Percentiles rank a stretch among this genome's conserved stretches.
phyloP scores from a whole-genome alignment of 2,113 vertebrate species.

The Phainopepla nitens region DNA sequence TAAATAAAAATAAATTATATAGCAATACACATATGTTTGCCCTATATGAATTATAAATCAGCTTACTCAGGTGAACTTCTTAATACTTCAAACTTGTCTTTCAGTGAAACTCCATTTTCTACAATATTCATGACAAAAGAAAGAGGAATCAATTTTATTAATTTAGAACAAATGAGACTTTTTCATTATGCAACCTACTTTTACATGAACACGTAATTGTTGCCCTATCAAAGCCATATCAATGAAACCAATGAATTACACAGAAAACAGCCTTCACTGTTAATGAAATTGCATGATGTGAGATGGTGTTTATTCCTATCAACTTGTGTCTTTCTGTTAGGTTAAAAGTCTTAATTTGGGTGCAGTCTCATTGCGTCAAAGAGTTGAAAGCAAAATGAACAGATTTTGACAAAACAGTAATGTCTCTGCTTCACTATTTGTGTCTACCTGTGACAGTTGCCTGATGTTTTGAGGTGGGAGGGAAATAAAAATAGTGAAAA shows the following conservation, averaged over 20 bases:
- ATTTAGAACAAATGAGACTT: not conserved
- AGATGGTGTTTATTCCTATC: not conserved
- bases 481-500: not conserved
- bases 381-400: not conserved
- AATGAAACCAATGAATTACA: not conserved
- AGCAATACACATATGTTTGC: not conserved
- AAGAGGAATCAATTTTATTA: not conserved
- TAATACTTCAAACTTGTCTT: not conserved
- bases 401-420: not conserved
- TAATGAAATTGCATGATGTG: not conserved
- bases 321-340: not conserved
- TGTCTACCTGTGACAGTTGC: not conserved
- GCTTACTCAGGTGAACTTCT: not conserved
- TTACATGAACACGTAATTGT: not conserved
- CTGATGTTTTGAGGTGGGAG: not conserved
- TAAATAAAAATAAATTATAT: constrained; percentile 21
- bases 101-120: not conserved
- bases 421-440: not conserved
- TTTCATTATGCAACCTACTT: not conserved
- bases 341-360: not conserved
- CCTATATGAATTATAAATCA: not conserved
- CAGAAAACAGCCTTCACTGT: not conserved
- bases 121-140: not conserved
- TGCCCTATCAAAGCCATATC: not conserved
- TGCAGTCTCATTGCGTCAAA: not conserved